Conservation (phyloP, 2,888 invertebrate species). For the Mechanitis messenoides region DNA sequence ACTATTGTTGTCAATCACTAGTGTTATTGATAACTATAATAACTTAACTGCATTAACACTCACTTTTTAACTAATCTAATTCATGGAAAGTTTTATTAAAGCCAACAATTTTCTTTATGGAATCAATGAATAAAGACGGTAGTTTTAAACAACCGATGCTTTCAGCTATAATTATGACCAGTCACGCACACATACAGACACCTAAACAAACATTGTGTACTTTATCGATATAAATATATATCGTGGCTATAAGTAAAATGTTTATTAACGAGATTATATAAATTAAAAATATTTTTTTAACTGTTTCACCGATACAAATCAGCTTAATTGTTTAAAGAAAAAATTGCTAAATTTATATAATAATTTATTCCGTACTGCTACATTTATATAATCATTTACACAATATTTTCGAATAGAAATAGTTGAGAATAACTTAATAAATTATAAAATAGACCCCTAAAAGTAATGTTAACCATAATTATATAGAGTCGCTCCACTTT, state of each 20-base stretch:
- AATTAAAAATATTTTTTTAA: background rate
- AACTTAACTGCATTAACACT: slow-evolving; percentile 61
- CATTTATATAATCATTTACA: no score
- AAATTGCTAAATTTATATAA: no score
- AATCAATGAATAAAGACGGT: slow-evolving; percentile 59
- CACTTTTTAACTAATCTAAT: slow-evolving; percentile 68
- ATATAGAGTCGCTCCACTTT: slow-evolving; percentile 12
- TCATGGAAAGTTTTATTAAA: slow-evolving; percentile 66
- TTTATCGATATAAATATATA: no score
- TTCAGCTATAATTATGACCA: slow-evolving; percentile 63
- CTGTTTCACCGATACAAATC: background rate
- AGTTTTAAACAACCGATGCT: slow-evolving; percentile 47
- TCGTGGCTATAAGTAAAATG: no score
- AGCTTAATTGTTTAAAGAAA: no score
- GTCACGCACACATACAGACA: slow-evolving; percentile 68
- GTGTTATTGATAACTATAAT: slow-evolving; percentile 46
- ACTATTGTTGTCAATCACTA: slow-evolving; percentile 9
- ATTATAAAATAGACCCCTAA: no score
- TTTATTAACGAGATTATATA: background rate
- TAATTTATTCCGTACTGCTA: no score
- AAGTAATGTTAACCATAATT: no score
- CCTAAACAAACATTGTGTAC: slow-evolving; percentile 33
- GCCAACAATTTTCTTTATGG: slow-evolving; percentile 72
- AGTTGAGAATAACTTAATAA: no score
- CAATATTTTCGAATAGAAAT: no score